These are phyloP conservation scores for Orcinus orca DNA, from an alignment of 2,113 vertebrate genomes.

Conservation along the genomic window DNA sequence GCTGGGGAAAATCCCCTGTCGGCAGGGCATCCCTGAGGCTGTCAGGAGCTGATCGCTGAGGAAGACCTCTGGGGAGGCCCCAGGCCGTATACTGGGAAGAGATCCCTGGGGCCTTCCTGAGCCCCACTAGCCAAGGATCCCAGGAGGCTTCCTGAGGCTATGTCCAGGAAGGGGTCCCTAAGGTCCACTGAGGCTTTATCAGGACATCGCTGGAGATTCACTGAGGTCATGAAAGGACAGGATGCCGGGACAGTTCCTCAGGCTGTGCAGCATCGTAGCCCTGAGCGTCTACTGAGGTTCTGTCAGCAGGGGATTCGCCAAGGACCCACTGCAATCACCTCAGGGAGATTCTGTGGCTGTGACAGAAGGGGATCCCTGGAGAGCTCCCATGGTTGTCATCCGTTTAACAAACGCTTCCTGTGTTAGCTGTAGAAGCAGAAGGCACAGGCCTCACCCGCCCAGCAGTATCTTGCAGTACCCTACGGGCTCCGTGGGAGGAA, in stretches of 20 bases:
- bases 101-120: neutral
- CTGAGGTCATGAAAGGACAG: neutral
- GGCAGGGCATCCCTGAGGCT: neutral
- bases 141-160: neutral
- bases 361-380: neutral
- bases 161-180: neutral
- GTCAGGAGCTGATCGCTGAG: neutral
- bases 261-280: neutral
- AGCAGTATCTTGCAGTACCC: neutral
- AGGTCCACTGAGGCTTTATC: neutral
- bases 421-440: neutral
- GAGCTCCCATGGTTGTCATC: neutral
- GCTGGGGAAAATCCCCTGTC: neutral
- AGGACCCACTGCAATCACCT: neutral
- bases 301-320: neutral
- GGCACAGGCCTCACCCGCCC: neutral
- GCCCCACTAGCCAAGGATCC: neutral
- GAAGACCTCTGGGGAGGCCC: neutral
- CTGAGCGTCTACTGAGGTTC: neutral
- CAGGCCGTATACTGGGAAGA: neutral
- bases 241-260: neutral
- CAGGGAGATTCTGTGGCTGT: fast-evolving
- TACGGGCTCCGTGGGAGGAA: neutral
- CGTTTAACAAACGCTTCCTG: neutral
- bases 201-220: neutral